phyloP scores from a whole-genome alignment of 2,113 vertebrate species.

The Argyrosomus japonicus region DNA sequence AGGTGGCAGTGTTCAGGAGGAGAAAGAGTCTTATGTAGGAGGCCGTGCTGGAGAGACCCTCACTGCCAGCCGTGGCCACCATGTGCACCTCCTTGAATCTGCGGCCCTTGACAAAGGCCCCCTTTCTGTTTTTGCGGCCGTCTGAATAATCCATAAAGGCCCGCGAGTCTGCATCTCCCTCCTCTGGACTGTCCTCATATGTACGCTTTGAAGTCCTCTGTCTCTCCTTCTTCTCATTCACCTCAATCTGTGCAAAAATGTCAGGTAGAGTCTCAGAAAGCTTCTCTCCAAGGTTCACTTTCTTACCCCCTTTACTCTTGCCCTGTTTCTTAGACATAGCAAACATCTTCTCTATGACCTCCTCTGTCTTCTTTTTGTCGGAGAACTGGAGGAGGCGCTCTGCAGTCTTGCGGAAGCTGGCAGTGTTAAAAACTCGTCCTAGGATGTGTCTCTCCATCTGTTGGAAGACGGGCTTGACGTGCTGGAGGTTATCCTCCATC shows the following conservation, averaged over 20 bases:
- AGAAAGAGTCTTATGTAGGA: conserved; percentile 94
- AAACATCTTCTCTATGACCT: conserved; percentile 92
- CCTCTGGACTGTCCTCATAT: conserved; percentile 90
- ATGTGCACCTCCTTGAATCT: conserved; percentile 84
- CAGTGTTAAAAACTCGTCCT: conserved; percentile 90
- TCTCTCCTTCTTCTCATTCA: conserved; percentile 91
- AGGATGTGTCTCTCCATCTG: conserved; percentile 94
- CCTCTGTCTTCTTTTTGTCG: conserved; percentile 92
- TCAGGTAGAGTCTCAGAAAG: conserved; percentile 90
- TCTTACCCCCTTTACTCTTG: conserved; percentile 86
- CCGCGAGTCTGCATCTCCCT: conserved; percentile 89
- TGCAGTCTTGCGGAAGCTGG: conserved; percentile 90
- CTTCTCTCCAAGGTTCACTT: conserved; percentile 85
- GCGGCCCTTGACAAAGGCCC: conserved; percentile 77
- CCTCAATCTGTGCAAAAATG: conserved; percentile 96
- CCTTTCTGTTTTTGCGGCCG: conserved; percentile 85
- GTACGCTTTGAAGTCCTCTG: conserved; percentile 88
- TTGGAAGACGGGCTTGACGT: conserved; percentile 95
- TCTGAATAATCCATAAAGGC: conserved; percentile 93
- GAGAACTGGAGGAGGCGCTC: conserved; percentile 92
- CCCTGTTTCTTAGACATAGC: conserved; percentile 87
- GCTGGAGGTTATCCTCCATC: conserved; percentile 92
- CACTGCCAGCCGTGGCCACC: conserved; percentile 80
- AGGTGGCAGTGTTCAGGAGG: conserved; percentile 94
- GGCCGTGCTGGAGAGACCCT: conserved; percentile 82